Conservation (phyloP, 2,797 vertebrate species). For the Premnoplex brunnescens region DNA sequence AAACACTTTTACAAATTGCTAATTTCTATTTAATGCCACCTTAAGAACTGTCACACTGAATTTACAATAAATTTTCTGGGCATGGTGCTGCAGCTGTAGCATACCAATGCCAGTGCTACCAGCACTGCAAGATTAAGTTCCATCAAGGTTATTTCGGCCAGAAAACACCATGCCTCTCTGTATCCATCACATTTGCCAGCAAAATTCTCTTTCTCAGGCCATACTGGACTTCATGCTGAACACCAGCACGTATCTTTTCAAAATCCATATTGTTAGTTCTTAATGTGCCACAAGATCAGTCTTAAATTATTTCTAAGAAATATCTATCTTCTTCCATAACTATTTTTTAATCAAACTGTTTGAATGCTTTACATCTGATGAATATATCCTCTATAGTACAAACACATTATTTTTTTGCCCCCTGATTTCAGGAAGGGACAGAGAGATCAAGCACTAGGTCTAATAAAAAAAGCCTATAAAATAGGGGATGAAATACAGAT, state of each 20-base stretch:
- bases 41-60: neutral
- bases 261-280: neutral
- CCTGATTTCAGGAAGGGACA: neutral
- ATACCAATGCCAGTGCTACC: neutral
- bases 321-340: neutral
- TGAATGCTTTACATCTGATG: neutral
- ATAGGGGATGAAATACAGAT: neutral
- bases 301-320: neutral
- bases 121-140: neutral
- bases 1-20: neutral
- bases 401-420: neutral
- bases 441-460: neutral
- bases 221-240: neutral
- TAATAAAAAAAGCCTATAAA: neutral
- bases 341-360: neutral
- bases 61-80: neutral
- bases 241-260: neutral
- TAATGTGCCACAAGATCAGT: neutral
- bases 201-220: neutral
- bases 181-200: neutral
- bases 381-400: neutral
- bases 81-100: neutral
- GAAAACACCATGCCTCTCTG: neutral
- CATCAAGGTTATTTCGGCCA: neutral
- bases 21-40: constrained; percentile 18